Base-by-base conservation (phyloP, 2,888 invertebrate genomes). In the Trichogramma evanescens region DNA sequence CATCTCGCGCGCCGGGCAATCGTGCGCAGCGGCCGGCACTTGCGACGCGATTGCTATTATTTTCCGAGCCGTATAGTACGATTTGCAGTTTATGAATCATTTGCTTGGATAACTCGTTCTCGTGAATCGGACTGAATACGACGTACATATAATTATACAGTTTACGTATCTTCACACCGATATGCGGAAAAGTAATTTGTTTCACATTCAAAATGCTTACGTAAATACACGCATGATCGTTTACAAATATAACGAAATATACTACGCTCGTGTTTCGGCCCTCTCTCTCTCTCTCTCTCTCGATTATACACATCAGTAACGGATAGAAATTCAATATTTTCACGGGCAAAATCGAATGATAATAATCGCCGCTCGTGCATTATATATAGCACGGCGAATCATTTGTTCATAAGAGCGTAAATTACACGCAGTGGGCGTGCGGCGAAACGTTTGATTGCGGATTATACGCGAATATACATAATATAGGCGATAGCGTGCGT, bases 381-480 rank as follows among this genome's bases (percentile, higher is more conserved):
- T 50, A 54, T 54, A 13, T 13, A 13, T 13, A 13, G 13, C 13
- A 49, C 44, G 43, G n/a, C 8, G 48, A 38, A 3, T 42, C 54
- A 55, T 51, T 50, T 7, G 43, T 45, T 39, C 48, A 48, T 10
- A 8, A 10, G n/a, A 39, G 26, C 48, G 38, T 55, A 55, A 55
- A 59, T 59, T 54, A 46, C 51, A 26, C 26, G 2, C 26, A 26
- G 26, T 26, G 26, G 26, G 13, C 10, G 26, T 26, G 45, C 48
- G 50, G 13, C 13, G 40, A 42, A 26, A 38, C 42, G 50, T 45
- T 54, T 50, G 50, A 59, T 59, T 59, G 54, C 42, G 26, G 46
- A 54, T 46, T 38, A 46, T 46, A 52, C 26, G 26, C 59, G 38
- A 50, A 54, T 55, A 26, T 26, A 26, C 26, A 26, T 26, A 26